Evolutionary conservation across 1,140 invertebrate genomes (phyloP).

Genomic region (Littorina saxatilis): DNA sequence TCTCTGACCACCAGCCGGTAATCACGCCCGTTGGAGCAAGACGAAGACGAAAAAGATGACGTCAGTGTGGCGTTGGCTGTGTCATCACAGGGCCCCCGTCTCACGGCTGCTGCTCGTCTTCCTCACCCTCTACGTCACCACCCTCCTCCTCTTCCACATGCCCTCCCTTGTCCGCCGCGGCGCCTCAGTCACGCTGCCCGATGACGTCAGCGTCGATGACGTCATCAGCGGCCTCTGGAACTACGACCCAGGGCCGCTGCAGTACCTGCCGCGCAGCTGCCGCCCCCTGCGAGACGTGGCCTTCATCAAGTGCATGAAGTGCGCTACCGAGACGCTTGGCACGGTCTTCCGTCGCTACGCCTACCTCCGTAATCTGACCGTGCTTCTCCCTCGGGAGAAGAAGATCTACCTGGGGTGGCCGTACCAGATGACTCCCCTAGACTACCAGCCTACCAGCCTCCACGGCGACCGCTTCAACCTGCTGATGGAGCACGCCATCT

Average conservation of each 20-base stretch:
- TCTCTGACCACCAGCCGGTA: no score
- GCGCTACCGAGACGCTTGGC: constrained; percentile 60
- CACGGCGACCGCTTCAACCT: constrained; percentile 60
- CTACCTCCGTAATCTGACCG: constrained; percentile 55
- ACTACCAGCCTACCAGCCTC: constrained; percentile 54
- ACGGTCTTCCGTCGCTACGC: constrained; percentile 56
- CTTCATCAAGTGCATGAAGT: constrained; percentile 67
- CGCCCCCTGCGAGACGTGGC: constrained; percentile 50
- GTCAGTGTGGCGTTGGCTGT: not conserved
- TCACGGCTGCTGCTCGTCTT: not conserved
- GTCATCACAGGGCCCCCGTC: not conserved
- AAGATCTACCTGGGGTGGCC: constrained; percentile 69
- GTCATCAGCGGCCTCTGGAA: not conserved
- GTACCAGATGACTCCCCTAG: constrained; percentile 49
- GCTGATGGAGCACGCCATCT: constrained; percentile 67
- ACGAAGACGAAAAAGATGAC: not conserved
- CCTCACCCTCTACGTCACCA: not conserved
- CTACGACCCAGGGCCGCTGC: not conserved
- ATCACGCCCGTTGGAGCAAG: no score
- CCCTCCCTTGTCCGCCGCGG: not conserved
- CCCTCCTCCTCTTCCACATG: not conserved
- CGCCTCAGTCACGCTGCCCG: not conserved
- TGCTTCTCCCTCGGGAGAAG: constrained; percentile 52
- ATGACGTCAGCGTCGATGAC: not conserved
- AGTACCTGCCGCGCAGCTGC: not conserved